Conservation (phyloP, 2,113 vertebrate genomes). For the Alethe diademata region DNA sequence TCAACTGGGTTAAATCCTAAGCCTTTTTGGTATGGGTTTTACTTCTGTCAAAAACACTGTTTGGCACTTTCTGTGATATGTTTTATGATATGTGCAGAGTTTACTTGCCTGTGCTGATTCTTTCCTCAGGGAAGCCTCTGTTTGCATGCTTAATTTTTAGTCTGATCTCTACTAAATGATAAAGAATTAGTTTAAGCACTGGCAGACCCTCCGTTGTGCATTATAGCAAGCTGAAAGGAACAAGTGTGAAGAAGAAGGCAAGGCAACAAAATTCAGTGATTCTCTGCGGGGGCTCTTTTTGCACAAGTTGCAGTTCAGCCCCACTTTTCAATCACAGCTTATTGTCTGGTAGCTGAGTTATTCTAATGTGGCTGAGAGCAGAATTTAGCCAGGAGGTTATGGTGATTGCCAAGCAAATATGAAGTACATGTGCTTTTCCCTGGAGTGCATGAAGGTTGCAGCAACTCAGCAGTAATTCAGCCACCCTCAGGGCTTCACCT, state of each 20-base stretch:
- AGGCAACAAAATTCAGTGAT: neutral
- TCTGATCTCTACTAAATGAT: neutral
- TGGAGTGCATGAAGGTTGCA: neutral
- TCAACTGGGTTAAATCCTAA: neutral
- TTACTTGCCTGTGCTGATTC: neutral
- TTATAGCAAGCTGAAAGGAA: neutral
- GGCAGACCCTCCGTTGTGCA: neutral
- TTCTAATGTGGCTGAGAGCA: neutral
- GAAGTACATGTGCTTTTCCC: neutral
- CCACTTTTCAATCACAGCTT: neutral
- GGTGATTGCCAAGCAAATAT: neutral
- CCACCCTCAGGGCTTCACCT: neutral
- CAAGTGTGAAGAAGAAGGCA: neutral
- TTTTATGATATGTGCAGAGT: neutral
- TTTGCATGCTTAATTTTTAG: conserved; percentile 32
- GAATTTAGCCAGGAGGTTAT: neutral
- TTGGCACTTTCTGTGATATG: neutral
- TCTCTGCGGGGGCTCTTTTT: neutral
- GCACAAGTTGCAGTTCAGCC: neutral
- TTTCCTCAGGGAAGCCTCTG: conserved; percentile 1
- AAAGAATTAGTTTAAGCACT: neutral
- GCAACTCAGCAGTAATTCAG: neutral
- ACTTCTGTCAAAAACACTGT: neutral
- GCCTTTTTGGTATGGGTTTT: neutral
- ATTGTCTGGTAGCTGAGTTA: neutral